Conservation (phyloP, 2,113 vertebrate genomes). For the Tretioscincus oriximinensis region DNA sequence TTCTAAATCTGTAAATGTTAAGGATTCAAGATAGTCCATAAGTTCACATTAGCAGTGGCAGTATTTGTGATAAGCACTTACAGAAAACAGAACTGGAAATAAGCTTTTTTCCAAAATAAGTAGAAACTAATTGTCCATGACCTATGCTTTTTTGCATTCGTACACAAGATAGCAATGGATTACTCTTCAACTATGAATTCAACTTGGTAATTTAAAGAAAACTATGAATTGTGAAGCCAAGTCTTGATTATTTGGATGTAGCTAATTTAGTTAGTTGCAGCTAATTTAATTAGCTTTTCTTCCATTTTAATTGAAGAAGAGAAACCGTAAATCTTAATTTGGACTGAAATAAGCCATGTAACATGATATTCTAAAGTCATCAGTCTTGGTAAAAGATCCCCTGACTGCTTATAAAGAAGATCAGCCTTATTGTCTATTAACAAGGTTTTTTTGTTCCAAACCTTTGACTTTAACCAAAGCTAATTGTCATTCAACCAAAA, state of each 20-base stretch:
- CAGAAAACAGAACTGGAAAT: neutral
- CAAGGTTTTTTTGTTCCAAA: constrained; percentile 67
- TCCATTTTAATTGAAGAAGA: constrained; percentile 25
- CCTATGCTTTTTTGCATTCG: neutral
- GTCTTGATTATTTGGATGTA: too few species aligned
- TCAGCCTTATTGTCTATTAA: constrained; percentile 60
- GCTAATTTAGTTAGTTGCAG: constrained; percentile 9
- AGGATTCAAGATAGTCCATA: neutral
- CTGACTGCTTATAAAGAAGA: constrained; percentile 53
- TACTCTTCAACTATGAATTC: constrained; percentile 23
- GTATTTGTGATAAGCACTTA: too few species aligned
- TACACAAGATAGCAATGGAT: too few species aligned
- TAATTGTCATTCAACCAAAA: constrained; percentile 58
- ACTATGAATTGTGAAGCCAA: constrained; percentile 17
- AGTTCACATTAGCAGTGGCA: neutral
- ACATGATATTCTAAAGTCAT: constrained; percentile 50
- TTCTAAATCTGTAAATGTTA: neutral
- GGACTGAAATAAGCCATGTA: neutral
- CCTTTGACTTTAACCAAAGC: constrained; percentile 60
- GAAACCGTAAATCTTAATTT: neutral
- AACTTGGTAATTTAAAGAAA: constrained; percentile 13
- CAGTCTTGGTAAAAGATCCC: constrained; percentile 66
- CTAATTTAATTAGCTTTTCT: constrained; percentile 17
- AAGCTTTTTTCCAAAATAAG: neutral
- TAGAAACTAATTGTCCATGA: neutral